Evolutionary conservation across 2,797 vertebrate genomes (phyloP).

Genomic region (Varecia variegata): DNA sequence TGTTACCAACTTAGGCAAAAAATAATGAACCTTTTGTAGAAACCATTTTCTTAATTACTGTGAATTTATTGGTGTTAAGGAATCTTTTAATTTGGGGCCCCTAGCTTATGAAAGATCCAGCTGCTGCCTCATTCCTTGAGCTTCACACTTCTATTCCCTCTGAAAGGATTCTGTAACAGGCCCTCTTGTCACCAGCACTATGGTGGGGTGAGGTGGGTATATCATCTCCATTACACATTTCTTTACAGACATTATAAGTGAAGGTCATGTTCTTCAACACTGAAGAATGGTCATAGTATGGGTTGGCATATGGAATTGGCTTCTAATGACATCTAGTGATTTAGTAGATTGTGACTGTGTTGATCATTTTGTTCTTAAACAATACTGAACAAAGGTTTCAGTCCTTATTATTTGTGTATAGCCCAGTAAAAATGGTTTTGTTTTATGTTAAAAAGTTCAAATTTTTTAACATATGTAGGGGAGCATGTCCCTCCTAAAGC

Average conservation of each 20-base stretch:
- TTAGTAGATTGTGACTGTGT: not conserved
- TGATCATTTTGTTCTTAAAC: conserved; percentile 33
- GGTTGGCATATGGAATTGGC: not conserved
- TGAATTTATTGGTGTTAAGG: not conserved
- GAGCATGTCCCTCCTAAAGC: not conserved
- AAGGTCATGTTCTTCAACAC: not conserved
- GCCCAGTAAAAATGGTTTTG: not conserved
- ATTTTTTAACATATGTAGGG: not conserved
- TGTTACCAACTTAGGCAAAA: not conserved
- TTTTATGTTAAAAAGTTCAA: not conserved
- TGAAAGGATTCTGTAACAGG: not conserved
- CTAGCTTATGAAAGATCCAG: not conserved
- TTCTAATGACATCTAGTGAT: conserved; percentile 41
- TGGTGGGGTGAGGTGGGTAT: not conserved
- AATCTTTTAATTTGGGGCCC: not conserved
- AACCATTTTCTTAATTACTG: conserved; percentile 9
- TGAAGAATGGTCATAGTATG: not conserved
- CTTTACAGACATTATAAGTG: not conserved
- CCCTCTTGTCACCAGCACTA: not conserved
- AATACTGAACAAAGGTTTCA: not conserved
- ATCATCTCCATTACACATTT: conserved; percentile 15
- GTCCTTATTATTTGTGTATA: not conserved
- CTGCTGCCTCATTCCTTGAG: not conserved
- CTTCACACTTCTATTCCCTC: not conserved
- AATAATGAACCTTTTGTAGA: not conserved